Evolutionary conservation across 2,113 vertebrate species (phyloP).

Genomic region (Apodemus sylvaticus): DNA sequence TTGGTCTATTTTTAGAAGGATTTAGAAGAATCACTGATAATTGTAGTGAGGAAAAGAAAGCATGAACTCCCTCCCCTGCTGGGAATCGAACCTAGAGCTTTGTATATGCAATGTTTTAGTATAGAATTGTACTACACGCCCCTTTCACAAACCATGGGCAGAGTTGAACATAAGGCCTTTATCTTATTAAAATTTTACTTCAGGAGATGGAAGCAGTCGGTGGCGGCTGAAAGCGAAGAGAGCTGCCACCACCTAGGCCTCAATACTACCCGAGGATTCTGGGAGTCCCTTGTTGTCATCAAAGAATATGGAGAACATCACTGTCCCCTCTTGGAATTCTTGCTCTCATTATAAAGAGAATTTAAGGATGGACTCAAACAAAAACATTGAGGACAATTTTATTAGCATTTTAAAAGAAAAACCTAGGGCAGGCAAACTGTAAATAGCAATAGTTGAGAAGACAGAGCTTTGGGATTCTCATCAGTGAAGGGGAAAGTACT

Average conservation of each 20-base stretch:
- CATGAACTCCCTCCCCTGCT: not conserved
- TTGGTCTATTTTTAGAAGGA: not conserved
- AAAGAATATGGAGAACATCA: not conserved
- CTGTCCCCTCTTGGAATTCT: not conserved
- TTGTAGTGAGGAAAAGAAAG: not conserved
- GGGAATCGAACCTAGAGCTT: not conserved
- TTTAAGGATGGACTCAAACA: not conserved
- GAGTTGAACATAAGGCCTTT: not conserved
- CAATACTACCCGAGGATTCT: not conserved
- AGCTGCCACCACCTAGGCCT: not conserved
- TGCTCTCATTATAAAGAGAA: not conserved
- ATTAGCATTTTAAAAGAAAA: not conserved
- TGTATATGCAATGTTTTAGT: not conserved
- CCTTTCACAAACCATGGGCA: not conserved
- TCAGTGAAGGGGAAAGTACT: not conserved
- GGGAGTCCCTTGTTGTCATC: not conserved
- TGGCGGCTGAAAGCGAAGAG: not conserved
- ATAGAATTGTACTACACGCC: not conserved
- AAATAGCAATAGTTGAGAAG: not conserved
- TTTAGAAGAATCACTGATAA: not conserved
- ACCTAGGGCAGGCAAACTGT: not conserved
- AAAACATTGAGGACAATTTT: not conserved
- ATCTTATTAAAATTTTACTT: not conserved
- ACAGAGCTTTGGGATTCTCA: not conserved
- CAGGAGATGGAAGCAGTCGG: not conserved